Base-by-base conservation (phyloP, 1,140 invertebrate species). In the Drosophila kanapiae region DNA sequence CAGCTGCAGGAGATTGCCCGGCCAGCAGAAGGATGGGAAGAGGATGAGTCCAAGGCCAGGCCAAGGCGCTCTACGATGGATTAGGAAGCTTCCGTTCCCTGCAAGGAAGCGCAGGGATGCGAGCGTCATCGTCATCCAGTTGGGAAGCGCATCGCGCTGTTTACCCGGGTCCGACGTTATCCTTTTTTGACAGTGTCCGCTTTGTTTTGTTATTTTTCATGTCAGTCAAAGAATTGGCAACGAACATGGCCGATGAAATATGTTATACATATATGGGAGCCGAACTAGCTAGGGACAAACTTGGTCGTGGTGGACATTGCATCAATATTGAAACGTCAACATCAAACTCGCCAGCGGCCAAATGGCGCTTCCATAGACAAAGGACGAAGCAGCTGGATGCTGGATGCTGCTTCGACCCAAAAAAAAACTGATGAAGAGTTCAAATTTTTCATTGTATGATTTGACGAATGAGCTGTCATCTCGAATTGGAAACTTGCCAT, bases 311-410 rank as follows among this genome's bases (percentile, higher is more conserved):
- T 74, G 81, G 85, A 90, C 85, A 88, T 88, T 88, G 85, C 85
- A 88, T 90, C 85, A 88, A 88, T 88, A 88, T 88, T 88, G 86
- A 90, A 90, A 88, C 85, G 85, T 88, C 85, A 88, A 90, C 85
- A 90, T 85, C 85, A 90, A 90, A 80, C 70, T 88, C 68, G 82
- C 86, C 85, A 82, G 61, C 81, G 86, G 85, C 86, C 65, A 80
- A 90, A 82, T 81, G 85, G 81, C 81, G 84, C 58, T 79, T 67
- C 42, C 51, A 58, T 35, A 59, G 45, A 51, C 45, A 45, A 72
- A 68, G 35, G 37, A 56, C 40, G 40, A 70, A 29, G 48, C 56
- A 56, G 60, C 42, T 47, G 48, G 48, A 31, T 58, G 47, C 40
- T 45, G 29, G 48, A 63, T 58, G 57, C 75, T 43, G 38, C 58